Conservation (phyloP, 2,888 invertebrate species). For the Lycocerus yunnanus region DNA sequence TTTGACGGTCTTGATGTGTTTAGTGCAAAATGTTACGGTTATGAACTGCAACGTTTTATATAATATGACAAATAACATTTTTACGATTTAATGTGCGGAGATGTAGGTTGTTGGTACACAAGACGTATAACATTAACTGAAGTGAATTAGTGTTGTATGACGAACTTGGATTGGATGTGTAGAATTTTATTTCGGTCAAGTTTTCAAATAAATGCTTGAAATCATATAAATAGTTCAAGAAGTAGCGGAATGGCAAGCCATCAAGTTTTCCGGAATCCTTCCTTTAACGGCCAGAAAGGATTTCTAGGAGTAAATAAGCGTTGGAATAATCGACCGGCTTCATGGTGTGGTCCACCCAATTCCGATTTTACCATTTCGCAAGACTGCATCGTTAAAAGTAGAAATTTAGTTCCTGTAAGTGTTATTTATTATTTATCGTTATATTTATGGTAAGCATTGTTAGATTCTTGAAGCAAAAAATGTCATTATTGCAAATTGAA, state of each 20-base stretch:
- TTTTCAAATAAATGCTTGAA: not conserved
- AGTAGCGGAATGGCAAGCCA: slow-evolving; percentile 16
- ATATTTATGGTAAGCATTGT: not conserved
- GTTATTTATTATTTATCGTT: not conserved
- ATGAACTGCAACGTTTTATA: not conserved
- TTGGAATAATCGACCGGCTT: slow-evolving; percentile 48
- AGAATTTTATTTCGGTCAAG: not conserved
- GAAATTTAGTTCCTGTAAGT: slow-evolving; percentile 15
- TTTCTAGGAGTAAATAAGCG: slow-evolving; percentile 46
- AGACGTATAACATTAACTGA: not conserved
- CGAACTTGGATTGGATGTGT: not conserved
- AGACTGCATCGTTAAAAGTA: slow-evolving; percentile 2
- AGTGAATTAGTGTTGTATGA: not conserved
- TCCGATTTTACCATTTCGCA: not conserved
- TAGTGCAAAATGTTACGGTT: not conserved
- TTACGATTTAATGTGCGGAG: not conserved
- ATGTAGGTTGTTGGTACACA: not conserved
- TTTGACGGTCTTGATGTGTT: not conserved
- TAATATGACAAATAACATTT: not conserved
- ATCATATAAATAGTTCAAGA: slow-evolving; percentile 3
- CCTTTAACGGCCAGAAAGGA: slow-evolving; percentile 35
- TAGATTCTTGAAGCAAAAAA: not conserved
- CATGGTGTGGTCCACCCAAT: slow-evolving; percentile 46
- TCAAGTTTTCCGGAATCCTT: slow-evolving; percentile 27
- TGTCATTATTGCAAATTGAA: not conserved